Evolutionary conservation across 1,140 invertebrate species (phyloP).

Genomic region (Tetragonula clypearis): DNA sequence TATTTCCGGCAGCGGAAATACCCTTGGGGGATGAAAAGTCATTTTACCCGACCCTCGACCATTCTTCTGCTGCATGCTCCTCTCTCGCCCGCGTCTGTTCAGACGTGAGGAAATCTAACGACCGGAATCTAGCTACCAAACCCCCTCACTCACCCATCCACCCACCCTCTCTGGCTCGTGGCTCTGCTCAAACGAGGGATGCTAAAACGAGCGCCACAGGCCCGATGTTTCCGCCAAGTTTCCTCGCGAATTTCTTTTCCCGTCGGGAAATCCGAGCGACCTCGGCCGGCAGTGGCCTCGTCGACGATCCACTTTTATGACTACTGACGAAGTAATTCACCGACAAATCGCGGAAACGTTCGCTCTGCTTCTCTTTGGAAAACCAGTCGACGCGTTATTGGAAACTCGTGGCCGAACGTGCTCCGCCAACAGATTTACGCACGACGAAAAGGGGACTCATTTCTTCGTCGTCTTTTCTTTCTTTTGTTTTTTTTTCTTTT

Average conservation of each 20-base stretch:
- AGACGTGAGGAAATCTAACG: conserved; percentile 62
- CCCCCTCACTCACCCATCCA: too few species aligned
- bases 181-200: conserved; percentile 40
- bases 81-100: conserved; percentile 4
- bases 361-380: not conserved
- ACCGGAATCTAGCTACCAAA: conserved; percentile 48
- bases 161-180: not conserved
- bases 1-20: conserved; percentile 67
- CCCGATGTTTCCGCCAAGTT: conserved; percentile 48
- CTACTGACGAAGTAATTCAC: conserved; percentile 46
- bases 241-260: conserved; percentile 60
- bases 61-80: conserved; percentile 19
- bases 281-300: not conserved
- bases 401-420: not conserved
- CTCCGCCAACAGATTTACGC: not conserved
- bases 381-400: conserved; percentile 25
- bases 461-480: not conserved
- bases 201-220: conserved; percentile 58
- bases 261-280: conserved; percentile 50
- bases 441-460: not conserved
- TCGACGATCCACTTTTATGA: conserved; percentile 54
- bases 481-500: not conserved
- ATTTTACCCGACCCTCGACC: conserved; percentile 66
- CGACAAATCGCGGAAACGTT: conserved; percentile 39
- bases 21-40: conserved; percentile 69